Conservation (phyloP, 2,113 vertebrate species). For the Anser brachyrhynchus region DNA sequence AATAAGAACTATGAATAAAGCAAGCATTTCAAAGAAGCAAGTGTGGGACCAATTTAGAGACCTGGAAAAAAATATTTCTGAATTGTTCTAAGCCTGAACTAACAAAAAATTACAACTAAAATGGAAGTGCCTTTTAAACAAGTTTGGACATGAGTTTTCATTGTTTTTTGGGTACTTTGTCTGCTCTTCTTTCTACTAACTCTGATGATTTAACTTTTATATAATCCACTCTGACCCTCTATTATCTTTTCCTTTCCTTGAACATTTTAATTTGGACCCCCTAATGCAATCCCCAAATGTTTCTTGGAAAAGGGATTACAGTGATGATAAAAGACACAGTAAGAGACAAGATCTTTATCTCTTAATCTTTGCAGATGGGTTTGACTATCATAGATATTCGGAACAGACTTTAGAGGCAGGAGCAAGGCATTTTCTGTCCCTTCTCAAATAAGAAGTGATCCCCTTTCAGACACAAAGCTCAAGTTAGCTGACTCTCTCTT, state of each 20-base stretch:
- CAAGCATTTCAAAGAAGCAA: not conserved
- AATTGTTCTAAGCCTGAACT: not conserved
- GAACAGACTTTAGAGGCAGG: not conserved
- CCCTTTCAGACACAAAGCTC: not conserved
- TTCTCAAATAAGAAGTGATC: not conserved
- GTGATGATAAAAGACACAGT: not conserved
- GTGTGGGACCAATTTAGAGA: not conserved
- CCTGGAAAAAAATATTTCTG: not conserved
- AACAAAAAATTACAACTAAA: not conserved
- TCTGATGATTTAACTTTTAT: not conserved
- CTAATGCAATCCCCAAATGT: not conserved
- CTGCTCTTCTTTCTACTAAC: not conserved
- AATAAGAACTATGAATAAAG: not conserved
- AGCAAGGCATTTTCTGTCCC: not conserved
- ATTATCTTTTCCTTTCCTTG: not conserved
- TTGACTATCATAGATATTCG: not conserved
- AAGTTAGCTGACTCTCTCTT: not conserved
- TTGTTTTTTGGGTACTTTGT: not conserved
- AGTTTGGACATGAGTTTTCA: not conserved
- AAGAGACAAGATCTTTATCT: not conserved
- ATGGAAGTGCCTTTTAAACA: not conserved
- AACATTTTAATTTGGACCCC: not conserved
- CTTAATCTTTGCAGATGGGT: not conserved
- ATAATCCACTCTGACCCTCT: not conserved
- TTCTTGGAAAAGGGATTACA: not conserved